These are phyloP conservation scores for Plebejus anna DNA, from an alignment of 2,888 invertebrate species.

Conservation along the genomic window DNA sequence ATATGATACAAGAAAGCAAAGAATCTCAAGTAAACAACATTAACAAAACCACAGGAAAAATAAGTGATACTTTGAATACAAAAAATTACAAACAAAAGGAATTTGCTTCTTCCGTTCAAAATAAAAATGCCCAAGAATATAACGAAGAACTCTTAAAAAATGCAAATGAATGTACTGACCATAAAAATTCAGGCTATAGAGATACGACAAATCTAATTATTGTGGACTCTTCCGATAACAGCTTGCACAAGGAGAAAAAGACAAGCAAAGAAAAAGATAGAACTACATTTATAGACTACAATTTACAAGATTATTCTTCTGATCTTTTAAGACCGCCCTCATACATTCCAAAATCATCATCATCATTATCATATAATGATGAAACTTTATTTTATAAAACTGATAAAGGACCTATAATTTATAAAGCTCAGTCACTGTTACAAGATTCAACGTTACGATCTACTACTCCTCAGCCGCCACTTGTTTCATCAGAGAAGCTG, in stretches of 20 bases:
- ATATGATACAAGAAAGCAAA: not conserved
- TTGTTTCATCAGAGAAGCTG: slow-evolving; percentile 41
- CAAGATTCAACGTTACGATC: slow-evolving; percentile 40
- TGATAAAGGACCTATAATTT: slow-evolving; percentile 30
- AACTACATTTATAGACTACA: slow-evolving; percentile 51
- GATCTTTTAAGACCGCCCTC: slow-evolving; percentile 45
- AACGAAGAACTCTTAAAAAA: not conserved
- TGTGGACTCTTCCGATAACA: not conserved
- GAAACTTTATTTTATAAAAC: slow-evolving; percentile 6
- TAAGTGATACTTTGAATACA: not conserved
- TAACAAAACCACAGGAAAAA: not conserved
- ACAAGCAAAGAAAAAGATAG: slow-evolving; percentile 39
- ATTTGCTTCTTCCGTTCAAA: not conserved
- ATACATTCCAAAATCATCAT: slow-evolving; percentile 28
- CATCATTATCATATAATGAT: not conserved
- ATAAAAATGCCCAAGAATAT: not conserved
- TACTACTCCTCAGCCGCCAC: slow-evolving; percentile 42
- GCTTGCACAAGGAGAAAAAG: slow-evolving; percentile 1
- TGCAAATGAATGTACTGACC: not conserved
- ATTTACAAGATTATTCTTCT: slow-evolving; percentile 53
- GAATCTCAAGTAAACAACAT: not conserved
- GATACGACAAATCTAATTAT: not conserved
- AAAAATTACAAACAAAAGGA: not conserved
- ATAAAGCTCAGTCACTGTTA: slow-evolving; percentile 36
- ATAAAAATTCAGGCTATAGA: not conserved